These are phyloP conservation scores for Trissolcus japonicus DNA, from an alignment of 2,888 invertebrate genomes.

Conservation along the genomic window DNA sequence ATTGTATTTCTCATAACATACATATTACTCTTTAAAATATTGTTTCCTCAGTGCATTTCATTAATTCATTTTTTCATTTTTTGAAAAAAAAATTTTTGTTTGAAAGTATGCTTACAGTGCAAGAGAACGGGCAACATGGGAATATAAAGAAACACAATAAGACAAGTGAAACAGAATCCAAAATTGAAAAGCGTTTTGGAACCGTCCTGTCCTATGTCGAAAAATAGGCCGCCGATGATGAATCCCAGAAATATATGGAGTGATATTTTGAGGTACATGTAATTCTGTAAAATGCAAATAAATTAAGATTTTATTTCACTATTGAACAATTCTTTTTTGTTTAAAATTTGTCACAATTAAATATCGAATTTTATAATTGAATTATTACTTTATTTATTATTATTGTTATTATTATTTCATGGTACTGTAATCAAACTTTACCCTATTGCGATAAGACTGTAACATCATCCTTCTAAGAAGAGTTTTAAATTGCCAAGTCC, in stretches of 20 bases:
- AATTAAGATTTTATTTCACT: too few relatives aligned
- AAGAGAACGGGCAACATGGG: slow-evolving; percentile 89
- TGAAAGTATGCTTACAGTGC: slow-evolving; percentile 81
- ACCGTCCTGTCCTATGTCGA: slow-evolving; percentile 86
- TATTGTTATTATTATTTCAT: background rate
- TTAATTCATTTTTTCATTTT: too few relatives aligned
- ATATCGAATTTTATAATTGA: background rate
- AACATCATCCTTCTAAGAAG: slow-evolving; percentile 83
- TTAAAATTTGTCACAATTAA: background rate
- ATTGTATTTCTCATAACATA: too few relatives aligned
- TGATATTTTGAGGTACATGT: slow-evolving; percentile 83
- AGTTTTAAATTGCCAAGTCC: slow-evolving; percentile 83
- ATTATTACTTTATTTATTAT: too few relatives aligned
- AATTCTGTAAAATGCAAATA: slow-evolving; percentile 78
- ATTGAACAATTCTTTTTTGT: too few relatives aligned
- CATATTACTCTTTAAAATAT: too few relatives aligned
- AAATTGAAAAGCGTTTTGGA: slow-evolving; percentile 90
- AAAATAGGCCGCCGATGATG: slow-evolving; percentile 84
- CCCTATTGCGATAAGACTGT: slow-evolving; percentile 86
- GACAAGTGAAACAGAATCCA: slow-evolving; percentile 88
- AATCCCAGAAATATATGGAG: slow-evolving; percentile 84
- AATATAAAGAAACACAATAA: slow-evolving; percentile 87
- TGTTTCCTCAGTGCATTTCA: too few relatives aligned
- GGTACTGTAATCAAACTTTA: slow-evolving; percentile 65
- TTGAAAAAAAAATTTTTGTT: background rate